These are phyloP conservation scores for Saccopteryx bilineata DNA, from an alignment of 2,113 vertebrate species.

Conservation along the genomic window DNA sequence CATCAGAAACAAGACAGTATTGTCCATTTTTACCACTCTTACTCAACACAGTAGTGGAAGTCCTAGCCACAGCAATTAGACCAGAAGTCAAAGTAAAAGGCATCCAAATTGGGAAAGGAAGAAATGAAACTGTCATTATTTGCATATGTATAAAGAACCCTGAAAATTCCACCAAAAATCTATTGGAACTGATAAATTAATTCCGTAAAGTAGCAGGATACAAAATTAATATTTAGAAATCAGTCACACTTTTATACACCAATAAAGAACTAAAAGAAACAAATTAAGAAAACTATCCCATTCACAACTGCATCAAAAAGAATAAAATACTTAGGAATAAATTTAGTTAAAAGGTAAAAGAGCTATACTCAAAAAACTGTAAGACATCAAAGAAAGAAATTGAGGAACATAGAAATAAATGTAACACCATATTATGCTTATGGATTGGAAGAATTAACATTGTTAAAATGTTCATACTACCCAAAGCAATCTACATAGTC, in stretches of 20 bases:
- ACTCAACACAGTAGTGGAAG: background rate
- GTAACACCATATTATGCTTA: background rate
- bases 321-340: background rate
- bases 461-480: background rate
- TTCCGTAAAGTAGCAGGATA: background rate
- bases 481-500: too few species aligned
- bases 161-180: background rate
- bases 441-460: background rate
- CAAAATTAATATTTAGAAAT: background rate
- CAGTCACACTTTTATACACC: too few species aligned
- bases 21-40: background rate
- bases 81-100: background rate
- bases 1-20: background rate
- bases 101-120: background rate
- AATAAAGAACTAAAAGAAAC: too few species aligned
- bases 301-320: background rate
- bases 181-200: background rate
- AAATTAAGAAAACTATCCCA: too few species aligned
- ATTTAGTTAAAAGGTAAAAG: background rate
- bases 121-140: background rate
- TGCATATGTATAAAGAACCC: background rate
- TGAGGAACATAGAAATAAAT: background rate
- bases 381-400: background rate
- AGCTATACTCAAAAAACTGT: background rate
- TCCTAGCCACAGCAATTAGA: background rate